phyloP scores from a whole-genome alignment of 2,113 vertebrate species.

The Daboia siamensis region DNA sequence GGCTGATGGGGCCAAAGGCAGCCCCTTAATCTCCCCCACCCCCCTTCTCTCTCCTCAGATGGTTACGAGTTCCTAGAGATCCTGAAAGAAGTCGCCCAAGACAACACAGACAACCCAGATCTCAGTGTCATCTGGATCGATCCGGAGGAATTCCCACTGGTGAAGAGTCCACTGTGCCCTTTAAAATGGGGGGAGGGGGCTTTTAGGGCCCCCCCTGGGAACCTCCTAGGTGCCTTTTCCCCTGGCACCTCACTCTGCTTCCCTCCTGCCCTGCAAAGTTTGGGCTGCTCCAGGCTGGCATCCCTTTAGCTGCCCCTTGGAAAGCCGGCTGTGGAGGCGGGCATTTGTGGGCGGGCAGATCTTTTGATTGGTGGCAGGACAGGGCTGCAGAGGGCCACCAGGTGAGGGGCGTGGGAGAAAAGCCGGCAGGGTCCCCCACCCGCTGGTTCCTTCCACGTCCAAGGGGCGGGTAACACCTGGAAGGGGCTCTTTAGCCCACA shows the following conservation, averaged over 20 bases:
- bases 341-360: not conserved
- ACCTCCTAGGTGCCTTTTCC: not conserved
- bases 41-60: slow-evolving; percentile 61
- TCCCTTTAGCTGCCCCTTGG: too few species aligned
- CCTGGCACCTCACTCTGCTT: fast-evolving
- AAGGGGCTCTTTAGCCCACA: not conserved
- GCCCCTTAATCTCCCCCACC: fast-evolving
- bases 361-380: not conserved
- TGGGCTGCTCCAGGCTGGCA: not conserved
- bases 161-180: slow-evolving; percentile 47
- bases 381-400: not conserved
- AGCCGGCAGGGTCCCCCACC: not conserved
- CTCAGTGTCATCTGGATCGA: slow-evolving; percentile 96
- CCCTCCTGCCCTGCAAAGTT: not conserved
- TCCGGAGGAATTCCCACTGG: slow-evolving; percentile 89
- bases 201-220: not conserved
- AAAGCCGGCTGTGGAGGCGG: not conserved
- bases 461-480: not conserved
- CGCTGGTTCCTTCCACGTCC: not conserved
- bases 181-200: too few species aligned
- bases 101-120: slow-evolving; percentile 86
- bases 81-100: slow-evolving; percentile 87
- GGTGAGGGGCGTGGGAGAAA: not conserved
- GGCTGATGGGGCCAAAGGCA: not conserved
- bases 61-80: slow-evolving; percentile 90